A percentile compares a stretch with the other conserved stretches of the same genome.
Evolutionary conservation across 2,797 vertebrate species (phyloP).

Genomic region (Ispidina picta): DNA sequence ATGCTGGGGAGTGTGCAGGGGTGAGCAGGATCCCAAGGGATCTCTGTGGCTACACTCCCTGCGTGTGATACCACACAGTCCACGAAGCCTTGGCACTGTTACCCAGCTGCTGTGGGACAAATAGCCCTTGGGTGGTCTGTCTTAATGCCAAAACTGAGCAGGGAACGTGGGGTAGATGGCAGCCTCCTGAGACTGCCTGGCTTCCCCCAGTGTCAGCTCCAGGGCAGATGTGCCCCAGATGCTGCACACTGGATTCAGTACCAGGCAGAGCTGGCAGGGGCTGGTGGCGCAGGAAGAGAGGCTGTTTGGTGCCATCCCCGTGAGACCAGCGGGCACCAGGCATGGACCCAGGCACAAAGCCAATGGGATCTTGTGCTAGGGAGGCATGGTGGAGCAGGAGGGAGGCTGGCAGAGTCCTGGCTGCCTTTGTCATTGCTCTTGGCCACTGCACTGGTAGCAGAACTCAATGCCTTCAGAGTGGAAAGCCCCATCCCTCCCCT

Average conservation of each 20-base stretch:
- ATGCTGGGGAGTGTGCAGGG: fast-evolving
- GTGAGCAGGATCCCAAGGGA: neutral
- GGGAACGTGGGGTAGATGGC: neutral
- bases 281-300: neutral
- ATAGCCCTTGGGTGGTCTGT: fast-evolving
- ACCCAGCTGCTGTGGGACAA: fast-evolving
- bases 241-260: neutral
- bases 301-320: fast-evolving
- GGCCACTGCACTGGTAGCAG: neutral
- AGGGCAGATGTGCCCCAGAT: neutral
- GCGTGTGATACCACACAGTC: fast-evolving
- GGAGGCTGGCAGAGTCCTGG: neutral
- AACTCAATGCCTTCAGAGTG: neutral
- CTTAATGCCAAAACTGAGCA: fast-evolving
- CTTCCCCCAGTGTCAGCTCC: neutral
- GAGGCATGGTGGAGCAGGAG: neutral
- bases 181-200: neutral
- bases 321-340: neutral
- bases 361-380: neutral
- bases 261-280: neutral
- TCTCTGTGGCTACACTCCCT: fast-evolving
- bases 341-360: slow-evolving; percentile 10
- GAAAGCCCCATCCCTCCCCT: neutral
- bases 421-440: neutral
- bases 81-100: fast-evolving